Base-by-base conservation (phyloP, 1,140 invertebrate genomes). In the Orius insidiosus region DNA sequence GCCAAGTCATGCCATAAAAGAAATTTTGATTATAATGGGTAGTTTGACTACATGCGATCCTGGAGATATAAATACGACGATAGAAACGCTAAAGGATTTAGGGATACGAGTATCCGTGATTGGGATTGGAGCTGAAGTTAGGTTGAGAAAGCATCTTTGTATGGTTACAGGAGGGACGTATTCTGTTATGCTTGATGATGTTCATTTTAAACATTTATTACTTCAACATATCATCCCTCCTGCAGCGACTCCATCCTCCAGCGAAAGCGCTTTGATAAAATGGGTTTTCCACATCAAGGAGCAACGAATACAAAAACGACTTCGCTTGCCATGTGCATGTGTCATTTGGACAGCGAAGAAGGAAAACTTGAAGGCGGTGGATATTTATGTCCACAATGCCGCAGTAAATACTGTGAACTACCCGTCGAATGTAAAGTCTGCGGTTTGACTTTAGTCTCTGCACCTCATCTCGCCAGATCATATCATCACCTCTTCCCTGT, bases 401-500 rank as follows among this genome's bases (percentile, higher is more conserved):
- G 79, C 49, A 88, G 86, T 62, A 95, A 96, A 68, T 96, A 97
- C 64, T 98, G 94, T 66, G 90, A 97, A 62, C 70, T 98, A 51
- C 95, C 95, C 0, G 86, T 92, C 1, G 94, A 98, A 66, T 98
- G 95, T 62, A 75, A 81, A 59, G 80, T 84, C 9, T 98, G 95
- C 67, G 88, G 86, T 8, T 67, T 98, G 16, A 97, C 90, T 2
- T 66, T 98, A n/a, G 93, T 97, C 3, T 96, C 93, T 5, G 90
- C 94, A 8, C 90, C 93, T 10, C 94, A 98, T 69, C 70, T 98
- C 33, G 93, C 94, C 6, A 72, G 93, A 49, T 96, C 90, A 0
- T 97, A 96, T 65, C 93, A 96, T 64, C 92, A 97, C 67, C 68
- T 97, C 44, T 96, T 96, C 65, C 90, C 90, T 4, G 78, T 95